phyloP scores from a whole-genome alignment of 2,797 vertebrate species.

The Phataginus tricuspis region DNA sequence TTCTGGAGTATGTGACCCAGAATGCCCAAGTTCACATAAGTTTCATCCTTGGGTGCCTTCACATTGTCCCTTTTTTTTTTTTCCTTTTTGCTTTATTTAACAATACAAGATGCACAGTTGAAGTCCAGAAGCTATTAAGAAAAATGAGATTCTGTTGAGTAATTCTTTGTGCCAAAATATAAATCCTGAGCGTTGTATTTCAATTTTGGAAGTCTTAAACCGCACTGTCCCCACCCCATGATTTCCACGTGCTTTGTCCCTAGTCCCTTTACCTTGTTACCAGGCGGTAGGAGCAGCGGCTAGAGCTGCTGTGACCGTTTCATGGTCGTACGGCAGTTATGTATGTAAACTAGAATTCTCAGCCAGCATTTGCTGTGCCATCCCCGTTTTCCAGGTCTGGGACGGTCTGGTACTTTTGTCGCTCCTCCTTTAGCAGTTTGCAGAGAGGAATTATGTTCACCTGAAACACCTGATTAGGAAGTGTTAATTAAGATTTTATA shows the following conservation, averaged over 20 bases:
- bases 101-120: neutral
- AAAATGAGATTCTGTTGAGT: conserved; percentile 18
- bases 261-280: neutral
- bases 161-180: neutral
- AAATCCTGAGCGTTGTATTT: neutral
- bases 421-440: conserved; percentile 1
- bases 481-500: conserved; percentile 71
- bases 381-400: neutral
- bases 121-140: neutral
- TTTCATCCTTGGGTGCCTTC: neutral
- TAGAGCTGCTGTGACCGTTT: neutral
- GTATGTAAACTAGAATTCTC: conserved; percentile 2
- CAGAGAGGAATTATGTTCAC: conserved; percentile 18
- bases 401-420: neutral
- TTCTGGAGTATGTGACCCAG: neutral
- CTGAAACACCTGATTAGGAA: conserved; percentile 68
- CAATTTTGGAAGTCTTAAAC: neutral
- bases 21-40: neutral
- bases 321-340: neutral
- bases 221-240: neutral
- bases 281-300: neutral
- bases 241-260: neutral
- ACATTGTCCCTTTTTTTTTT: neutral
- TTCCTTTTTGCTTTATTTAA: neutral
- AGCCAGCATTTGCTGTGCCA: neutral